Percentiles rank a stretch among this genome's conserved stretches.
Evolutionary conservation across 37 sponge, comb jelly and placozoan genomes (phyloP).

Genomic region (Hormiphora californensis): DNA sequence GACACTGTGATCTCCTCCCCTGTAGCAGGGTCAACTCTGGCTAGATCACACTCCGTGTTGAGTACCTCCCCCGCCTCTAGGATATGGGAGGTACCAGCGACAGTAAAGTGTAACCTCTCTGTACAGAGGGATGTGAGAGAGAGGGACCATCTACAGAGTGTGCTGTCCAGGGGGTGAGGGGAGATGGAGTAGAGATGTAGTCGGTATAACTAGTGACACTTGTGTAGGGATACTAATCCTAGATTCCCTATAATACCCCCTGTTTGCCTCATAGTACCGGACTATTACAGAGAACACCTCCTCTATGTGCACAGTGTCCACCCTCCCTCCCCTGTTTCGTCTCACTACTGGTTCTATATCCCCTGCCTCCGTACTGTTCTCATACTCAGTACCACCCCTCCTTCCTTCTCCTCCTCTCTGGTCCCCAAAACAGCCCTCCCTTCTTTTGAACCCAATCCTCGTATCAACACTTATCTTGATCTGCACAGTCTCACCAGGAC

Average conservation of each 20-base stretch:
- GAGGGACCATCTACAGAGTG: background rate
- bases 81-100: background rate
- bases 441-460: background rate
- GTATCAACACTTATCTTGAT: background rate
- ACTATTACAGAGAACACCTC: background rate
- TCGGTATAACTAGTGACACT: background rate
- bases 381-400: conserved; percentile 15
- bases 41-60: background rate
- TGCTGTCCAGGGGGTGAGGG: conserved; percentile 5
- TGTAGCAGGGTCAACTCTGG: background rate
- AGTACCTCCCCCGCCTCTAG: background rate
- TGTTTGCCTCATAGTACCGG: background rate
- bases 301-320: conserved; percentile 1
- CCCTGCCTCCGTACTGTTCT: conserved; percentile 4
- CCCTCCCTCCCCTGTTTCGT: background rate
- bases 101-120: background rate
- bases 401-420: background rate
- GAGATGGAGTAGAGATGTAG: background rate
- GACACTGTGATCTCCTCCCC: background rate
- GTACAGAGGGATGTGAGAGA: conserved; percentile 9
- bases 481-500: background rate
- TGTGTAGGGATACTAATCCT: background rate
- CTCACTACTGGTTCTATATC: background rate
- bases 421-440: background rate
- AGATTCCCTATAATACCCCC: background rate